Conservation (phyloP, 2,113 vertebrate genomes). For the Malurus alboscapulatus region DNA sequence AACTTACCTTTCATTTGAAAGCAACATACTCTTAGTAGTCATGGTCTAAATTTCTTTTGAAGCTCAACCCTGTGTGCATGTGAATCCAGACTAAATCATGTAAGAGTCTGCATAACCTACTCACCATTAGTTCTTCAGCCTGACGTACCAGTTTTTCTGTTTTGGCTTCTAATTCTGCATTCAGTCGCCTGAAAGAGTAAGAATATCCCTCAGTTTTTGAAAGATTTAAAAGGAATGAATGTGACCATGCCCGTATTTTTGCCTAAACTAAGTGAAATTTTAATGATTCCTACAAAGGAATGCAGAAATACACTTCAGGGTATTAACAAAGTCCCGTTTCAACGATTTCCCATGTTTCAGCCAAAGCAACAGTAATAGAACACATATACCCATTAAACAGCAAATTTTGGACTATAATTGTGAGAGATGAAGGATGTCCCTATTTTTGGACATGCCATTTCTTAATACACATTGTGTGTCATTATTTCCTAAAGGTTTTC, state of each 20-base stretch:
- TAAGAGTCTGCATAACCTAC: slow-evolving; percentile 28
- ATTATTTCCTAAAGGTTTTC: not conserved
- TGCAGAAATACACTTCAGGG: not conserved
- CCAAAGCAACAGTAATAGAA: not conserved
- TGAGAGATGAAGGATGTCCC: not conserved
- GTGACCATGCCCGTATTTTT: not conserved
- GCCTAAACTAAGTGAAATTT: not conserved
- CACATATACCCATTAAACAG: not conserved
- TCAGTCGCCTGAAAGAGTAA: slow-evolving; percentile 79
- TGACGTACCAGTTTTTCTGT: slow-evolving; percentile 84
- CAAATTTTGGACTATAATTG: not conserved
- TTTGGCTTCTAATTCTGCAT: slow-evolving; percentile 93
- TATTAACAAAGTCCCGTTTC: not conserved
- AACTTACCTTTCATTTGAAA: not conserved
- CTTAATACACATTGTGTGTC: not conserved
- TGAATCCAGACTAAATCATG: not conserved
- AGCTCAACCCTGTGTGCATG: not conserved
- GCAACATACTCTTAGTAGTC: not conserved
- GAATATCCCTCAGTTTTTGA: not conserved
- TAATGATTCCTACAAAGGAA: not conserved
- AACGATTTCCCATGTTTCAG: not conserved
- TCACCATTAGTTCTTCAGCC: slow-evolving; percentile 90
- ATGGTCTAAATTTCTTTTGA: not conserved
- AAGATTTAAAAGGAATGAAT: not conserved
- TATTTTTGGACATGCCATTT: not conserved